phyloP scores from a whole-genome alignment of 1,140 invertebrate genomes.

The Andricus grossulariae region DNA sequence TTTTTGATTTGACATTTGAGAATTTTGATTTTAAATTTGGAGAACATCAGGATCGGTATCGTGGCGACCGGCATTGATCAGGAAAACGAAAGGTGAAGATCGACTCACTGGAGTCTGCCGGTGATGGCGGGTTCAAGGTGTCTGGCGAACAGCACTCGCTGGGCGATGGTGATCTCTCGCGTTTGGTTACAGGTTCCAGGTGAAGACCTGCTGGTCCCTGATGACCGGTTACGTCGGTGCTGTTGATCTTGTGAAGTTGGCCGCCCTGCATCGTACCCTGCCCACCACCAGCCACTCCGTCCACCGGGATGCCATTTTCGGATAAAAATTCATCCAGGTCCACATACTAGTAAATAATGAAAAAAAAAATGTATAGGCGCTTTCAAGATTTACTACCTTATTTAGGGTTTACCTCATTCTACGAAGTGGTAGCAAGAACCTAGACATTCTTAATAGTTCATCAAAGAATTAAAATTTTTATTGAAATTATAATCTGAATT shows the following conservation, averaged over 20 bases:
- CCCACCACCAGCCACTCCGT: conserved; percentile 80
- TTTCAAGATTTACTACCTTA: conserved; percentile 34
- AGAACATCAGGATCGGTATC: conserved; percentile 42
- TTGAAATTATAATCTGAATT: too few species aligned
- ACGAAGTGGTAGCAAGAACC: too few species aligned
- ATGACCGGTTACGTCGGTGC: conserved; percentile 62
- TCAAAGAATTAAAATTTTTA: too few species aligned
- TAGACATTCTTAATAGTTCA: too few species aligned
- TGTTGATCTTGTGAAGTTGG: conserved; percentile 69
- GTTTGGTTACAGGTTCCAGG: conserved; percentile 78
- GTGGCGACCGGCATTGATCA: conserved; percentile 34
- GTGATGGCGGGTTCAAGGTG: conserved; percentile 89
- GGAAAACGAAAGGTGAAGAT: conserved; percentile 7
- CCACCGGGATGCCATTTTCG: conserved; percentile 92
- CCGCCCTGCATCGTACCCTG: conserved; percentile 69
- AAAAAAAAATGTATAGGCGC: neutral
- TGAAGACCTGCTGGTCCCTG: conserved; percentile 71
- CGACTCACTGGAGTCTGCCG: conserved; percentile 88
- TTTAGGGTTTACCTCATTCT: too few species aligned
- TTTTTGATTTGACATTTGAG: neutral
- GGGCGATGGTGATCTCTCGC: conserved; percentile 88
- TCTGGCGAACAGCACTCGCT: conserved; percentile 90
- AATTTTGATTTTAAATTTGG: neutral
- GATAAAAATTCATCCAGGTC: conserved; percentile 97
- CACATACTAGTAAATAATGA: conserved; percentile 82